These are phyloP conservation scores for Mesorhabditis sp. DNA, from an alignment of 2,888 invertebrate genomes.

Conservation along the genomic window DNA sequence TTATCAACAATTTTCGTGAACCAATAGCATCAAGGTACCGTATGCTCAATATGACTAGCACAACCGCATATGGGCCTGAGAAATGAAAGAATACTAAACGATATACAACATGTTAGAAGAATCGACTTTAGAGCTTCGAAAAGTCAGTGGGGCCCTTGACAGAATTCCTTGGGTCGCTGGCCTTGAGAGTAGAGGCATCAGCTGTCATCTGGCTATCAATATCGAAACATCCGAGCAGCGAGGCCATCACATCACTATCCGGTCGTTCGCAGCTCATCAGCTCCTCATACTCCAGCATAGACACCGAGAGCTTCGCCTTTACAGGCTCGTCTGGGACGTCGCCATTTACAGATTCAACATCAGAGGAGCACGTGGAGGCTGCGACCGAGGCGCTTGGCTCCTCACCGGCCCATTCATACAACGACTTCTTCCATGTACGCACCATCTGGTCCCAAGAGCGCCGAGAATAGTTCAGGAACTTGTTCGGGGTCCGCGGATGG, in stretches of 20 bases:
- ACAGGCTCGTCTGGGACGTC: not conserved
- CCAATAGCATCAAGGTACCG: too few species aligned
- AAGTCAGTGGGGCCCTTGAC: constrained; percentile 43
- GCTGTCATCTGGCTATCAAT: constrained; percentile 33
- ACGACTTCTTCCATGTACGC: constrained; percentile 45
- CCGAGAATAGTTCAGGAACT: constrained; percentile 79
- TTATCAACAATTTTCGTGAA: too few species aligned
- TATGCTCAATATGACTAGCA: too few species aligned
- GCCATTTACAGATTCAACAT: not conserved
- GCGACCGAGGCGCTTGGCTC: constrained; percentile 46
- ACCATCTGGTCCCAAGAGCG: constrained; percentile 83
- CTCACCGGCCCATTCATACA: constrained; percentile 53
- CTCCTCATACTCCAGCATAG: not conserved
- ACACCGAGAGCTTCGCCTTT: too few species aligned
- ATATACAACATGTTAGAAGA: too few species aligned
- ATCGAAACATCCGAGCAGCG: constrained; percentile 50
- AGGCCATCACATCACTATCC: constrained; percentile 51
- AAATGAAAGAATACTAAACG: too few species aligned
- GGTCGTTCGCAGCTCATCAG: constrained; percentile 20
- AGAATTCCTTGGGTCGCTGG: constrained; percentile 17
- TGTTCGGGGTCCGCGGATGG: constrained; percentile 86
- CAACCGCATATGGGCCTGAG: too few species aligned
- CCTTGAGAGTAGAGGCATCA: constrained; percentile 53
- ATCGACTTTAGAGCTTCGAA: constrained; percentile 14
- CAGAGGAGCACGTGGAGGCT: constrained; percentile 35